phyloP scores from a whole-genome alignment of 2,797 vertebrate genomes.

The Hylomyscus alleni region DNA sequence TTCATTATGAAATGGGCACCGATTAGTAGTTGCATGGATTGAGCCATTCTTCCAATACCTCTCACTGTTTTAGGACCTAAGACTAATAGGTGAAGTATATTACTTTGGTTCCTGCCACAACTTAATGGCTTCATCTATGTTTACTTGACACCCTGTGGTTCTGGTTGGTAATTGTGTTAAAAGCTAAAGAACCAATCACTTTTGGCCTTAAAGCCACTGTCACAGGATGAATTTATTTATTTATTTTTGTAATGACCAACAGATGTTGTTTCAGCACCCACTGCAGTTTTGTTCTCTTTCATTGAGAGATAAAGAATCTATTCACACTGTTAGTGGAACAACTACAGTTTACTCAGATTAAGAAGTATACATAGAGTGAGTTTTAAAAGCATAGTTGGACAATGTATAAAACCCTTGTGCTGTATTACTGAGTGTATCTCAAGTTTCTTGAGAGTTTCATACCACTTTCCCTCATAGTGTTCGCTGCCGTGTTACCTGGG shows the following conservation, averaged over 20 bases:
- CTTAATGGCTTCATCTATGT: neutral
- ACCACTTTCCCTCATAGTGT: slow-evolving; percentile 16
- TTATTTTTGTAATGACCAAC: neutral
- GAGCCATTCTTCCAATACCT: slow-evolving; percentile 50
- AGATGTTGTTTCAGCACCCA: neutral
- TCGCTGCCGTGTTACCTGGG: neutral
- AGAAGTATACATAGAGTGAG: slow-evolving; percentile 20
- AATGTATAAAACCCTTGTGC: slow-evolving; percentile 68
- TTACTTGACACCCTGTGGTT: neutral
- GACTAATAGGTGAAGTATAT: slow-evolving; percentile 5
- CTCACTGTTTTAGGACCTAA: slow-evolving; percentile 29
- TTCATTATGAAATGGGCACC: slow-evolving; percentile 7
- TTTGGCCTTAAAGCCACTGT: neutral
- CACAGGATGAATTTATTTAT: slow-evolving; percentile 21
- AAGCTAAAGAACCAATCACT: neutral
- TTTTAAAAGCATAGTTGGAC: slow-evolving; percentile 56
- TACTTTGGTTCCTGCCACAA: neutral
- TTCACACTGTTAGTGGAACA: slow-evolving; percentile 28
- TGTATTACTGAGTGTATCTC: slow-evolving; percentile 83
- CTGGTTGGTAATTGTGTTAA: slow-evolving; percentile 26
- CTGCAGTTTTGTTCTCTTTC: slow-evolving; percentile 41
- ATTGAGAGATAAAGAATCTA: neutral
- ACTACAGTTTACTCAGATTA: slow-evolving; percentile 6
- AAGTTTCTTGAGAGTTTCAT: slow-evolving; percentile 81
- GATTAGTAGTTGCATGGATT: neutral